Conservation (phyloP, 2,888 invertebrate genomes). For the Dasypolia templi region DNA sequence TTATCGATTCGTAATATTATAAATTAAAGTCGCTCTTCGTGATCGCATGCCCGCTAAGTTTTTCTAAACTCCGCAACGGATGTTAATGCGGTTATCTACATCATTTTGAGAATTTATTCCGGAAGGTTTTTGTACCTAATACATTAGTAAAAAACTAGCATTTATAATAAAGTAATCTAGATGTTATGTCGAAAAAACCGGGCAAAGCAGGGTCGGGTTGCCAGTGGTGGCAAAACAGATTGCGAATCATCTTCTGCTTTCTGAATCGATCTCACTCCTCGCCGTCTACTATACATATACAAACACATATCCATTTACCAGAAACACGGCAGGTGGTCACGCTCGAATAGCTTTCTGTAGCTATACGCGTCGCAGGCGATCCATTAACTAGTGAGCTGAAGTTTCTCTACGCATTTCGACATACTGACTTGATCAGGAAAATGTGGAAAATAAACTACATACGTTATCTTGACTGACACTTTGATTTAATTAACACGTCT, state of each 20-base stretch:
- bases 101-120: not conserved
- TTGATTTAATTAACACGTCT: not conserved
- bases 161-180: not conserved
- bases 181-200: not conserved
- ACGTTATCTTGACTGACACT: no score
- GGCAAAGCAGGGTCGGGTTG: not conserved
- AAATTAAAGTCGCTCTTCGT: not conserved
- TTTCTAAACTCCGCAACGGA: not conserved
- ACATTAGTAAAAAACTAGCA: not conserved
- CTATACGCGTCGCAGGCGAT: conserved; percentile 50
- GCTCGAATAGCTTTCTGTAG: conserved; percentile 60
- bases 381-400: conserved; percentile 32
- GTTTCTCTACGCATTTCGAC: conserved; percentile 36
- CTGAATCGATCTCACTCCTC: not conserved
- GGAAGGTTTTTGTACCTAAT: no score
- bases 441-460: no score
- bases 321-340: conserved; percentile 60
- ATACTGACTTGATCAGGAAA: conserved; percentile 10
- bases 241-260: not conserved
- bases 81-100: not conserved
- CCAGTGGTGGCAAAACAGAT: not conserved
- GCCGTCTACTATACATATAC: not conserved
- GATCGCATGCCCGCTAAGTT: not conserved
- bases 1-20: not conserved
- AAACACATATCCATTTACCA: not conserved